Conservation (phyloP, 1,140 invertebrate genomes). For the Ostrea denselamellosa region DNA sequence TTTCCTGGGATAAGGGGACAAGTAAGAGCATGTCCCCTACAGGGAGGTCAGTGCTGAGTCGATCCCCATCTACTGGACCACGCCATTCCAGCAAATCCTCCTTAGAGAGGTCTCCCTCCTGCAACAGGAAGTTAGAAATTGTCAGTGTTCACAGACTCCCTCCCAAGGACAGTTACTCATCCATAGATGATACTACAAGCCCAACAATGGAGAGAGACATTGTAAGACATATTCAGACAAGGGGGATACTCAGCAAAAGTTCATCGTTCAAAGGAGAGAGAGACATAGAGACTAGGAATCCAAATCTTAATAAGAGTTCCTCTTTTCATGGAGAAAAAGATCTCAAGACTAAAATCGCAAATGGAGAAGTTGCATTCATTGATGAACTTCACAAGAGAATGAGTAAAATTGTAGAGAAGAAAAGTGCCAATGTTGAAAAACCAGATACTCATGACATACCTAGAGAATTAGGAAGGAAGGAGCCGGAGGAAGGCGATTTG, state of each 20-base stretch:
- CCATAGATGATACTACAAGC: constrained; percentile 79
- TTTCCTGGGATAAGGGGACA: constrained; percentile 30
- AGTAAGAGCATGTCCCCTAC: constrained; percentile 46
- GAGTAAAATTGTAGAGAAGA: background rate
- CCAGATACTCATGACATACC: background rate
- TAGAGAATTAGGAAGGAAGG: background rate
- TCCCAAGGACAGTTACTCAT: constrained; percentile 78
- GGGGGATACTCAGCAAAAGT: background rate
- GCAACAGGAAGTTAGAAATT: constrained; percentile 74
- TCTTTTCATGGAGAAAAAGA: constrained; percentile 18
- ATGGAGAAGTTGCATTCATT: background rate
- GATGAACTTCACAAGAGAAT: background rate
- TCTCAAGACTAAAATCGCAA: background rate
- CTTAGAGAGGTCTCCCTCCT: constrained; percentile 66
- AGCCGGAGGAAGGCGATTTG: background rate
- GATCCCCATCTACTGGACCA: constrained; percentile 43
- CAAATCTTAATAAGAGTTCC: background rate
- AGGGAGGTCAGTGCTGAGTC: constrained; percentile 42
- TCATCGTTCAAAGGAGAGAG: background rate
- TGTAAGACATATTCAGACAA: constrained; percentile 63
- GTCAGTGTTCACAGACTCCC: constrained; percentile 78
- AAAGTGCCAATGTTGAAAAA: background rate
- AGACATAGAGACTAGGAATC: background rate
- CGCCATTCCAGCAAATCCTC: constrained; percentile 48
- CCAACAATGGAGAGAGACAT: constrained; percentile 75